These are phyloP conservation scores for Corythoichthys haematopterus DNA, from an alignment of 2,113 vertebrate species.

Conservation along the genomic window DNA sequence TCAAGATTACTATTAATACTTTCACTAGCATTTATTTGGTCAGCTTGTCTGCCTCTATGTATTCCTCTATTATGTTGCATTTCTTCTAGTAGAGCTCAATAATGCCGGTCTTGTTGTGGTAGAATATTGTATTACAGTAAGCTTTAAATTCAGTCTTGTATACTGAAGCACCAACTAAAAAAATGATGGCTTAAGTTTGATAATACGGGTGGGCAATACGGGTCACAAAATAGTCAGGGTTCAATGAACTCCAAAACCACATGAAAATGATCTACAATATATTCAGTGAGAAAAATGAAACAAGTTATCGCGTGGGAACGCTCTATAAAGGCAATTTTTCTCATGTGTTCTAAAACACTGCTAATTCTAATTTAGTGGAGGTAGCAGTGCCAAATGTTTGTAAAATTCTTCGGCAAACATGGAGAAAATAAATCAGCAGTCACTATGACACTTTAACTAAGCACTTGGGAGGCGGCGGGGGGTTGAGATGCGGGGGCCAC, in stretches of 20 bases:
- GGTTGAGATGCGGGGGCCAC: constrained; percentile 67
- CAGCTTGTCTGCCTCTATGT: not conserved
- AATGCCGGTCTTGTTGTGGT: not conserved
- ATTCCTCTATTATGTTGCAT: not conserved
- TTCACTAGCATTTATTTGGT: not conserved
- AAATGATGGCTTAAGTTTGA: too few species aligned
- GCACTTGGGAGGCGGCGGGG: constrained; percentile 62
- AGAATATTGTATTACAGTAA: too few species aligned
- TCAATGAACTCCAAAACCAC: too few species aligned
- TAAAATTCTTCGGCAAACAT: constrained; percentile 18
- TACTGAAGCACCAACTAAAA: too few species aligned
- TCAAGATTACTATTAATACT: too few species aligned
- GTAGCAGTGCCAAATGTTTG: constrained; percentile 4
- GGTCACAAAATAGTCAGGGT: too few species aligned
- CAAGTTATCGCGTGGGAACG: not conserved
- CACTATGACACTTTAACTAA: constrained; percentile 52
- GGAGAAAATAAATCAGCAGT: constrained; percentile 43
- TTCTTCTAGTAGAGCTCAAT: not conserved
- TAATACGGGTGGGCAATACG: too few species aligned
- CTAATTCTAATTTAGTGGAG: constrained; percentile 2
- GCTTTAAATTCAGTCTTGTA: too few species aligned
- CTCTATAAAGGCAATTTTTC: not conserved
- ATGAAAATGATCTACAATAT: too few species aligned
- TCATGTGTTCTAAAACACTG: not conserved
- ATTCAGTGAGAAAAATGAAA: not conserved